Evolutionary conservation across 1,140 invertebrate species (phyloP).

Genomic region (Coptotermes formosanus): DNA sequence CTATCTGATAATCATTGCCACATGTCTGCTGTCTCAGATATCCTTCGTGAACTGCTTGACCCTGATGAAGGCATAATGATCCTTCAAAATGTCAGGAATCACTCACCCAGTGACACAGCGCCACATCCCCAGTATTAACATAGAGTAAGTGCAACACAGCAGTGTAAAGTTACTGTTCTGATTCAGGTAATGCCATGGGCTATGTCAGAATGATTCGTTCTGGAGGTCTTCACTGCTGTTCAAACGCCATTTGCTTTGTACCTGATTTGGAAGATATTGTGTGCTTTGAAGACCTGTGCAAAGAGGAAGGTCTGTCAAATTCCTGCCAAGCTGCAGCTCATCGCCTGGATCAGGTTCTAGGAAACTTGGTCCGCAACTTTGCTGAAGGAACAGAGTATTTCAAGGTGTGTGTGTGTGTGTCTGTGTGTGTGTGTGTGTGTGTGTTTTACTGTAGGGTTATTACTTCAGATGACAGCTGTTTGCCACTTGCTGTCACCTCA

Average conservation of each 20-base stretch:
- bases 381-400: conserved; percentile 95
- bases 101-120: too few species aligned
- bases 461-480: too few species aligned
- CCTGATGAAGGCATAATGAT: too few species aligned
- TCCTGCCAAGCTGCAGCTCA: conserved; percentile 65
- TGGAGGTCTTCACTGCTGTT: conserved; percentile 88
- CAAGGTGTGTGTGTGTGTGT: conserved; percentile 60
- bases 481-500: too few species aligned
- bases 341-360: conserved; percentile 74
- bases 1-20: too few species aligned
- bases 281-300: conserved; percentile 58
- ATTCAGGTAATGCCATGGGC: conserved; percentile 87
- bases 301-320: conserved; percentile 57
- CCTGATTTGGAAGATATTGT: conserved; percentile 76
- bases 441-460: too few species aligned
- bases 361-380: conserved; percentile 80
- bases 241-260: conserved; percentile 86
- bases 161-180: background rate
- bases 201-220: conserved; percentile 94
- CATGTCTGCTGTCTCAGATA: too few species aligned
- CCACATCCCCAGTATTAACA: too few species aligned
- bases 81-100: too few species aligned
- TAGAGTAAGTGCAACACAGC: background rate
- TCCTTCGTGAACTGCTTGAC: too few species aligned
- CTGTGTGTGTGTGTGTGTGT: conserved; percentile 48